A percentile compares a stretch with the other conserved stretches of the same genome.
Evolutionary conservation across 2,888 invertebrate genomes (phyloP).

Genomic region (Phlogophora meticulosa): DNA sequence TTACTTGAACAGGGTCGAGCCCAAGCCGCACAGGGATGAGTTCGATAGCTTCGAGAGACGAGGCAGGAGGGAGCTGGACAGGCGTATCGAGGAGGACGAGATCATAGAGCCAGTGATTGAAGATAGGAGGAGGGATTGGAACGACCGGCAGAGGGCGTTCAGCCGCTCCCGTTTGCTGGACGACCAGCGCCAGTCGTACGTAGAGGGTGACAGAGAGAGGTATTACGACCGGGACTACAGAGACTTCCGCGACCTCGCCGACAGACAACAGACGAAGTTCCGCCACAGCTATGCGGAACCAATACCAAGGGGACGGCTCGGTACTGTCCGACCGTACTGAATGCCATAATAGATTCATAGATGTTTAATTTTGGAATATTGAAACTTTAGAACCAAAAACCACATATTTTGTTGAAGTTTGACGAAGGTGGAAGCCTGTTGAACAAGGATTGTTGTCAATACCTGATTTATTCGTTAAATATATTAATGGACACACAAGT

Average conservation of each 20-base stretch:
- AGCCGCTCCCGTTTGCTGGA: slow-evolving; percentile 87
- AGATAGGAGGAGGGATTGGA: slow-evolving; percentile 85
- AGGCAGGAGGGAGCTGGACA: slow-evolving; percentile 84
- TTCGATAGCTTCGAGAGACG: slow-evolving; percentile 82
- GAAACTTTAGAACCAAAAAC: slow-evolving; percentile 65
- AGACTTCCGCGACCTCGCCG: slow-evolving; percentile 85
- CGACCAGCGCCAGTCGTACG: slow-evolving; percentile 86
- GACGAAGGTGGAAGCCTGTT: slow-evolving; percentile 43
- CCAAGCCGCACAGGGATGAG: slow-evolving; percentile 83
- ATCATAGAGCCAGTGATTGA: slow-evolving; percentile 87
- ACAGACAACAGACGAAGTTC: slow-evolving; percentile 86
- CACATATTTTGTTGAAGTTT: slow-evolving; percentile 33
- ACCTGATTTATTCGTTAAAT: slow-evolving; percentile 66
- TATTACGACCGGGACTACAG: slow-evolving; percentile 87
- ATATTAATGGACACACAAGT: slow-evolving; percentile 56
- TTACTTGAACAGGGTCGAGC: slow-evolving; percentile 84
- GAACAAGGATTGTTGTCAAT: slow-evolving; percentile 52
- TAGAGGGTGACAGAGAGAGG: slow-evolving; percentile 84
- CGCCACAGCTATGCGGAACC: slow-evolving; percentile 94
- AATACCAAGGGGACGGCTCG: slow-evolving; percentile 89
- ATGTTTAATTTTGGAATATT: slow-evolving; percentile 65
- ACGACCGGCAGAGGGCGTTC: slow-evolving; percentile 86
- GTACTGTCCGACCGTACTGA: slow-evolving; percentile 89
- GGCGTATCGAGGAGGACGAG: slow-evolving; percentile 88
- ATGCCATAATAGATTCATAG: slow-evolving; percentile 87